Evolutionary conservation across 2,797 vertebrate species (phyloP).

Genomic region (Gymnothorax javanicus): DNA sequence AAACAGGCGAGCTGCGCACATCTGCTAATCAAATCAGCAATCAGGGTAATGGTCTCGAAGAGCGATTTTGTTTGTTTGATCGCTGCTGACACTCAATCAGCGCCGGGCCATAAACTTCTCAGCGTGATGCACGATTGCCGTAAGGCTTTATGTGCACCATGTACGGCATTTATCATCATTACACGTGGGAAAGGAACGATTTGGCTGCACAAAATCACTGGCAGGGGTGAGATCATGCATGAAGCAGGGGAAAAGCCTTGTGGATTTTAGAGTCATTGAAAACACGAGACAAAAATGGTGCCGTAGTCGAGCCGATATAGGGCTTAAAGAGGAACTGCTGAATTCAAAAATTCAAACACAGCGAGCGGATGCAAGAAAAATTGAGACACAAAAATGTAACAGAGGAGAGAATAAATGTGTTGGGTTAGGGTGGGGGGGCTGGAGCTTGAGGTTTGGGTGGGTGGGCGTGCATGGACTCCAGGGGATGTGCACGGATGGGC

Average conservation of each 20-base stretch:
- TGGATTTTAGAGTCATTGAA: not conserved
- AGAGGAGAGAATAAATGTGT: not conserved
- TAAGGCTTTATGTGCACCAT: not conserved
- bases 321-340: not conserved
- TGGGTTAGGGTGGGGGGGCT: not conserved
- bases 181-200: not conserved
- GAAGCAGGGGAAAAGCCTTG: not conserved
- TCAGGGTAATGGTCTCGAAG: not conserved
- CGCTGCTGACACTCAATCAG: not conserved
- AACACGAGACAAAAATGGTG: not conserved
- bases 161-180: not conserved
- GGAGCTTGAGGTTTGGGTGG: not conserved
- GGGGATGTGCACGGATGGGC: not conserved
- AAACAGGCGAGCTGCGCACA: not conserved
- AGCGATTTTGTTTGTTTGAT: slow-evolving; percentile 9
- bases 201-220: not conserved
- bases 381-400: not conserved
- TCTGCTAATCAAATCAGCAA: not conserved
- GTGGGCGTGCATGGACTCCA: not conserved
- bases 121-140: not conserved
- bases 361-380: not conserved
- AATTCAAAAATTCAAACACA: slow-evolving; percentile 9
- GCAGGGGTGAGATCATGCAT: not conserved
- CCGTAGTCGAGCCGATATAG: not conserved
- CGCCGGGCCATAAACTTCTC: not conserved